Conservation (phyloP, 2,888 invertebrate genomes). For the Actias luna region DNA sequence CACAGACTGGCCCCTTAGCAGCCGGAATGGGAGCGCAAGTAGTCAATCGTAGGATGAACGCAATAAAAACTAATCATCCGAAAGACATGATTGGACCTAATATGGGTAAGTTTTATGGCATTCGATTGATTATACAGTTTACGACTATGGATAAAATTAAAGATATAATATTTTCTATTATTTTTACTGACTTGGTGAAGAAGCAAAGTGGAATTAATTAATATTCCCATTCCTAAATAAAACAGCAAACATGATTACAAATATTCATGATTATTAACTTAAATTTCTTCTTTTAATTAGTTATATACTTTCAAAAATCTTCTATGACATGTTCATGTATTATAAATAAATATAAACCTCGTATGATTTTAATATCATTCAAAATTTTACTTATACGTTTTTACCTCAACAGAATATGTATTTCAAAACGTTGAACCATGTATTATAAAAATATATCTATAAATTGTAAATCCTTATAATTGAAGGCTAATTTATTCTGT, state of each 20-base stretch:
- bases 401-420: background rate
- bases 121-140: background rate
- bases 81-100: slow-evolving; percentile 90
- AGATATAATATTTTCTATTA: background rate
- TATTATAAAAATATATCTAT: background rate
- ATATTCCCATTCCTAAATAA: background rate
- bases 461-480: slow-evolving; percentile 24
- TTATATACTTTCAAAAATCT: no score
- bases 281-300: background rate
- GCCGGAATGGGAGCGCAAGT: slow-evolving; percentile 80
- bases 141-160: slow-evolving; percentile 25
- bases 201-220: background rate
- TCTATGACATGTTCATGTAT: background rate
- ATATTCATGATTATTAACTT: no score
- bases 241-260: background rate
- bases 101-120: slow-evolving; percentile 83
- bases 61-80: slow-evolving; percentile 93
- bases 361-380: background rate
- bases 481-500: slow-evolving; percentile 27
- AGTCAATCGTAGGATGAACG: slow-evolving; percentile 90
- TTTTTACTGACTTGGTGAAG: background rate
- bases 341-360: background rate
- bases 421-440: no score
- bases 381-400: background rate
- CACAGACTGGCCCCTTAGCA: slow-evolving; percentile 72